phyloP scores from a whole-genome alignment of 2,888 invertebrate genomes.

The Apotomis turbidana region DNA sequence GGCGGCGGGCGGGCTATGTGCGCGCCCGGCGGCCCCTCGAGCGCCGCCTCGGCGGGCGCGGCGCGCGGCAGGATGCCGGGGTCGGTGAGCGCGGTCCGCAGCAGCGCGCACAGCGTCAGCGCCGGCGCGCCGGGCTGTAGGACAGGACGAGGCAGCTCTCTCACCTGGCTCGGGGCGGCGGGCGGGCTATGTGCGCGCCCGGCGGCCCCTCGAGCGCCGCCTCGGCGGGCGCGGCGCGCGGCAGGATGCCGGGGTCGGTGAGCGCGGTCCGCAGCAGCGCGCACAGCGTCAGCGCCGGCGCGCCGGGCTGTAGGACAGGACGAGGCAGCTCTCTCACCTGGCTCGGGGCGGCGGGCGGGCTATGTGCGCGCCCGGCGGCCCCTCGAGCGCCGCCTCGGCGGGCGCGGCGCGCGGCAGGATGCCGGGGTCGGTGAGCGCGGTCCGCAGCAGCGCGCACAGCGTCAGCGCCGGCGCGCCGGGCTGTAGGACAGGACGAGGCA shows the following conservation, averaged over 20 bases:
- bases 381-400: no score
- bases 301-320: not conserved
- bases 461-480: no score
- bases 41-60: no score
- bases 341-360: not conserved
- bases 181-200: not conserved
- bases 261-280: slow-evolving; percentile 13
- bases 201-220: slow-evolving; percentile 14
- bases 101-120: no score
- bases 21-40: no score
- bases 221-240: slow-evolving; percentile 27
- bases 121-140: no score
- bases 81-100: no score
- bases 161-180: slow-evolving; percentile 8
- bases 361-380: not conserved
- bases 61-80: no score
- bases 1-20: no score
- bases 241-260: slow-evolving; percentile 20
- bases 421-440: slow-evolving; percentile 57
- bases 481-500: not conserved
- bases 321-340: not conserved
- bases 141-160: no score
- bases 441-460: not conserved
- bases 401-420: no score
- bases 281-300: not conserved